phyloP scores from a whole-genome alignment of 2,113 vertebrate genomes.

The Perca flavescens region DNA sequence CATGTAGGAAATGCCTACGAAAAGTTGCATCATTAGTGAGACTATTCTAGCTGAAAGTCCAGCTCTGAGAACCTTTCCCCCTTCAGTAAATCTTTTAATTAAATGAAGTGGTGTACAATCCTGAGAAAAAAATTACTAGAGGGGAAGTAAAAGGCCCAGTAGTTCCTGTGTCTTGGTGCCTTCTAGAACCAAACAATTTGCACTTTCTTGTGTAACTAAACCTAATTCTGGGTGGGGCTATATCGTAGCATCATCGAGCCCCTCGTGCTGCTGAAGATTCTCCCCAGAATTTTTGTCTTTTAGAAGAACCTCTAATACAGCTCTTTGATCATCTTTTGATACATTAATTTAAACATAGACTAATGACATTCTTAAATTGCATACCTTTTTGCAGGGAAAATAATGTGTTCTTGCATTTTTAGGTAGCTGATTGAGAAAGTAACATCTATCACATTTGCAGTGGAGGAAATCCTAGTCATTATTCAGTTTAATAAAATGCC shows the following conservation, averaged over 20 bases:
- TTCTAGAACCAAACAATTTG: not conserved
- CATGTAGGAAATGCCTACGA: not conserved
- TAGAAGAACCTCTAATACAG: no score
- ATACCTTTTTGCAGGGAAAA: not conserved
- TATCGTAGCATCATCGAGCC: not conserved
- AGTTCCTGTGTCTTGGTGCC: no score
- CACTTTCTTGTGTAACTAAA: not conserved
- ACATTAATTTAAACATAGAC: not conserved
- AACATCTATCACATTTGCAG: constrained; percentile 18
- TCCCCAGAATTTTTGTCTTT: not conserved
- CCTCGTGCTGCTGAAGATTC: not conserved
- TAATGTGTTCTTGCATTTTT: not conserved
- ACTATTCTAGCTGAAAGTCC: not conserved
- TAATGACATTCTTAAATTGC: not conserved
- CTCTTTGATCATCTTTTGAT: not conserved
- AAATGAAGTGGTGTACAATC: not conserved
- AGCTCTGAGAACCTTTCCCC: not conserved
- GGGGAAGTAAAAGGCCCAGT: not conserved
- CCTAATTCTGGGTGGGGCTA: not conserved
- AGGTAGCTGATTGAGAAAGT: not conserved
- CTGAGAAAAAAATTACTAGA: not conserved
- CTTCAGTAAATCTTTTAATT: not conserved
- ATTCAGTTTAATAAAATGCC: constrained; percentile 1
- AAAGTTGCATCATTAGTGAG: constrained; percentile 2
- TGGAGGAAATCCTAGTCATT: not conserved